A percentile compares a stretch with the other conserved stretches of the same genome.
These are phyloP conservation scores for Cantharis flavilabris DNA, from an alignment of 2,888 invertebrate species.

Conservation along the genomic window DNA sequence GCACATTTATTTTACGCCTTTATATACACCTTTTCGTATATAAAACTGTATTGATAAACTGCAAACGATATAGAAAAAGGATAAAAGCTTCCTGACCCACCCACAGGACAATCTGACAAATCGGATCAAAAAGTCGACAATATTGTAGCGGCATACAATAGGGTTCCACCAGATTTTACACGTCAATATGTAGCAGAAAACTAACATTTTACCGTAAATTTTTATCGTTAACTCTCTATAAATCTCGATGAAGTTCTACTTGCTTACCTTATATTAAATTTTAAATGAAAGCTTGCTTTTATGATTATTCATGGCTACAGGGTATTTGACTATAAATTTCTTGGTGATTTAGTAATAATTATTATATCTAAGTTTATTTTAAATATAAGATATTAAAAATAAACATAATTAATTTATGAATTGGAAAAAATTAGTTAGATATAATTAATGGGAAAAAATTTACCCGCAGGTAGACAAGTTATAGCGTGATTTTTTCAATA, in stretches of 20 bases:
- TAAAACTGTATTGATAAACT: conserved; percentile 37
- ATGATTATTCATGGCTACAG: neutral
- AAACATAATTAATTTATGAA: neutral
- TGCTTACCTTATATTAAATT: neutral
- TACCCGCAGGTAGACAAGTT: neutral
- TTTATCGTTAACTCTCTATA: conserved; percentile 11
- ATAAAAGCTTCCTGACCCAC: conserved; percentile 54
- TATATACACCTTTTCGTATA: conserved; percentile 4
- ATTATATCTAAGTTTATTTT: no score
- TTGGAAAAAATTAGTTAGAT: neutral
- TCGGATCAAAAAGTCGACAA: conserved; percentile 60
- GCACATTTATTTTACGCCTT: conserved; percentile 19
- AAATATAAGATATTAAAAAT: no score
- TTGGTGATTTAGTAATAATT: no score
- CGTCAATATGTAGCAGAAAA: conserved; percentile 45
- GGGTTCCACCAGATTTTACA: conserved; percentile 52
- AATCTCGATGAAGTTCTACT: neutral
- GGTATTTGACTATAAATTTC: no score
- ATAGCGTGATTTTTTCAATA: neutral
- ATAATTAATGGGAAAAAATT: neutral
- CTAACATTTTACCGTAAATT: conserved; percentile 16
- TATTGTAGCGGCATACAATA: conserved; percentile 56
- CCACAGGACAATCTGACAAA: conserved; percentile 57
- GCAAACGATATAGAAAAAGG: conserved; percentile 55
- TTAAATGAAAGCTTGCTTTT: neutral